Evolutionary conservation across 23 tunicate species (phyloP), one percentile per base, ranked within the genome.

Genomic region (Halocynthia aurantium): DNA sequence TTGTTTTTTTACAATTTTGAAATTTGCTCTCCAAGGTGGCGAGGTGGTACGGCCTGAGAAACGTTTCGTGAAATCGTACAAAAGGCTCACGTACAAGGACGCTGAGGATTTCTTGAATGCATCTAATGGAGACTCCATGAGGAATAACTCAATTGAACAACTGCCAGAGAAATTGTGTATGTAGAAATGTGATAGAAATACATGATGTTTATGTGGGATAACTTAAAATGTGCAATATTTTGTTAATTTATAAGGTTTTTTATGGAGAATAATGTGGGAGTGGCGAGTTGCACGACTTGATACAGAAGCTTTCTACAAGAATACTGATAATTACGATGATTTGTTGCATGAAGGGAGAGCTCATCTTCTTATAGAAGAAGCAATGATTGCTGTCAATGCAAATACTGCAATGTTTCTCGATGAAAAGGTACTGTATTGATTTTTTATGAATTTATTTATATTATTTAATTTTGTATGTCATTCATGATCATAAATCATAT

Each of bases 351-450:
- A 64, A 18, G 51, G 66, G 22, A 57, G 62, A 65, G 87, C 87
- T 6, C 80, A 65, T 31, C 55, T 83, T 8, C 68, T 83, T 10
- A 79, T 83, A 18, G 87, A 83, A 54, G 87, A 83, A 76, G 87
- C 87, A 51, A 83, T 83, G 87, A 67, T 83, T 22, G 68, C 81
- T 10, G 22, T 19, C 55, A 83, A 83, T 56, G 67, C 69, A 21
- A 77, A 50, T 76, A 83, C 76, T 40, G 81, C 87, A 8, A 22
- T 31, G 10, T 83, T 52, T 83, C 22, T 83, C 21, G 52, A 40
- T 53, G 22, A 74, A 20, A 10, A 55, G 78, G 78, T 74, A 52
- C 15, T 11, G 20, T 58, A n/a, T n/a, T 58, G 63, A 13, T 15
- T 58, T 15, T 57, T 57, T 57, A 12, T 57, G 10, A 10, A 10